Percentiles rank a stretch among this genome's conserved stretches.
These are phyloP conservation scores for Melitaea athalia DNA, from an alignment of 2,888 invertebrate species.

Conservation along the genomic window DNA sequence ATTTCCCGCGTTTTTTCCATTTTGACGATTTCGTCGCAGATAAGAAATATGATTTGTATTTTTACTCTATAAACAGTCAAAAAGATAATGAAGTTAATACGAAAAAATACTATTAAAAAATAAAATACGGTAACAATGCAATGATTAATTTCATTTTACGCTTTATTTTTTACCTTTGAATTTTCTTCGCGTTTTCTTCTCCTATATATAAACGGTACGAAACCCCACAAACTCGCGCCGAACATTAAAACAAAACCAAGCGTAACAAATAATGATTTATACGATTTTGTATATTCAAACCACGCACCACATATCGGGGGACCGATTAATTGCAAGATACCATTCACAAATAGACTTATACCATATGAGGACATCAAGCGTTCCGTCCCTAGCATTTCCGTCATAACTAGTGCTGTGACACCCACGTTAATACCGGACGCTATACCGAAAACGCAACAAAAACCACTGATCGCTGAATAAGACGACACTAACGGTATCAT, in stretches of 20 bases:
- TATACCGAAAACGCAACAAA: slow-evolving; percentile 90
- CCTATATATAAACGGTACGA: slow-evolving; percentile 86
- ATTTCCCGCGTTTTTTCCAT: neutral
- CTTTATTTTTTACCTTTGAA: slow-evolving; percentile 33
- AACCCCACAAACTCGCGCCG: slow-evolving; percentile 88
- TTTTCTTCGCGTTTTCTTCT: slow-evolving; percentile 53
- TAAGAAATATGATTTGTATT: neutral
- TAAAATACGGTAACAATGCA: slow-evolving; percentile 1
- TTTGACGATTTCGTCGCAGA: neutral
- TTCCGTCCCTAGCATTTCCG: slow-evolving; percentile 92
- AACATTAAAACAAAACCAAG: slow-evolving; percentile 87
- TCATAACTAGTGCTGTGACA: slow-evolving; percentile 93
- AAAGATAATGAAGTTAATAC: neutral
- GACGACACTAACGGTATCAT: slow-evolving; percentile 86
- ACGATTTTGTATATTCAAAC: slow-evolving; percentile 84
- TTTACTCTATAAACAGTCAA: neutral
- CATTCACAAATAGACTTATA: slow-evolving; percentile 92
- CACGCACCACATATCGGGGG: slow-evolving; percentile 92
- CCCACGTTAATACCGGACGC: slow-evolving; percentile 93
- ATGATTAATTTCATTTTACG: slow-evolving; percentile 4
- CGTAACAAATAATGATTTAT: slow-evolving; percentile 87
- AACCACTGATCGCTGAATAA: slow-evolving; percentile 85
- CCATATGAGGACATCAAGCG: slow-evolving; percentile 93
- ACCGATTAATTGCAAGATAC: slow-evolving; percentile 89
- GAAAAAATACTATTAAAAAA: neutral